Conservation (phyloP, 2,888 invertebrate genomes). For the Nymphalis polychloros region DNA sequence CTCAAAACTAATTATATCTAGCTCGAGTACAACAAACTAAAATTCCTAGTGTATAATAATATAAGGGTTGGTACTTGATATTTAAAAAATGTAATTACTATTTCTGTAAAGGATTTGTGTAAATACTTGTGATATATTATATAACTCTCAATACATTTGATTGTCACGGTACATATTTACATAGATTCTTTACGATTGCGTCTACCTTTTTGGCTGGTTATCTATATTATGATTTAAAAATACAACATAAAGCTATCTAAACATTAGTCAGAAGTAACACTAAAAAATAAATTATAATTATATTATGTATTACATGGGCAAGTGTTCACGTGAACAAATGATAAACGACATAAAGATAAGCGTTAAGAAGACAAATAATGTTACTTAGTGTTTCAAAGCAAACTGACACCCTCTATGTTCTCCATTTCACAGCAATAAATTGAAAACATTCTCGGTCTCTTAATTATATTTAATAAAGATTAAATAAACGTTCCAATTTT, state of each 20-base stretch:
- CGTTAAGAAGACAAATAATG: not conserved
- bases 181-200: no score
- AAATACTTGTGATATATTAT: no score
- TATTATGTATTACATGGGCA: not conserved
- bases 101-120: no score
- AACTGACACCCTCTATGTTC: not conserved
- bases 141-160: no score
- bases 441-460: not conserved
- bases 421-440: not conserved
- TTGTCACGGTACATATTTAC: no score
- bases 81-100: no score
- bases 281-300: not conserved
- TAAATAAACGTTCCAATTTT: not conserved
- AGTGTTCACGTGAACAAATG: conserved; percentile 2
- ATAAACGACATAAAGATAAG: conserved; percentile 5
- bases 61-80: no score
- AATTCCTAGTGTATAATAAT: no score
- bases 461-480: not conserved
- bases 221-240: not conserved
- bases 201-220: no score
- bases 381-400: not conserved
- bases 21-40: no score
- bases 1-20: no score
- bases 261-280: not conserved
- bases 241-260: no score